Base-by-base conservation (phyloP, 2,888 invertebrate species). In the Cataglyphis rosenhaueri region DNA sequence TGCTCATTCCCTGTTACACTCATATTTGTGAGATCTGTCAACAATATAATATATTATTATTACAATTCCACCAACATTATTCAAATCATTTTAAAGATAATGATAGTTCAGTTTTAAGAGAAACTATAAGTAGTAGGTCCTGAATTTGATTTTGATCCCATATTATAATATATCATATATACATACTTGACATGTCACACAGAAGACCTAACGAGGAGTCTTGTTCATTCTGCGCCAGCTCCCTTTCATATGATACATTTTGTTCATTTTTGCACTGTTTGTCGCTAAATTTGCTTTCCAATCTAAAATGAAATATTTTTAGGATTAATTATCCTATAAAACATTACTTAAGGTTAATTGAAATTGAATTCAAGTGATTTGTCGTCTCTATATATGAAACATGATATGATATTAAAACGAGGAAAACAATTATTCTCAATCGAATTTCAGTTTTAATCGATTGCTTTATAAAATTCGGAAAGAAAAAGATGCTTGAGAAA, bases 191-290 rank as follows among this genome's bases (percentile, higher is more conserved):
- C 71, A 93, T 88, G 73, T 92, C 92, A n/a, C 92, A 87, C 25
- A 94, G 84, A 64, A 94, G 90, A 38, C 94, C 93, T 48, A 94
- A 85, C 0, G 92, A 92, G 1, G 92, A 92, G 48, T 91, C 91
- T 4, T 88, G 87, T 3, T 82, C 84, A 1, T 73, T 84, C 3
- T 61, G 61, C 3, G 65, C 32, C 9, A 0, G 6, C 66, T 87
- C 84, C n/a, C 32, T 81, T 0, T 83, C 68, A 18, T 70, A 52
- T 57, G 65, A 32, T 3, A 41, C 41, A 15, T 88, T 38, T 8
- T 81, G 82, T 41, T 68, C 85, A 4, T 12, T 38, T 10, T 62
- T 29, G 1, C 21, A 25, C 32, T 61, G 32, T 0, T 41, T 74
- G 4, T 68, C 21, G 0, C 29, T 15, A 44, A 71, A 86, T 8